Evolutionary conservation across 2,797 vertebrate species (phyloP).

Genomic region (Leptatherina wallacei): DNA sequence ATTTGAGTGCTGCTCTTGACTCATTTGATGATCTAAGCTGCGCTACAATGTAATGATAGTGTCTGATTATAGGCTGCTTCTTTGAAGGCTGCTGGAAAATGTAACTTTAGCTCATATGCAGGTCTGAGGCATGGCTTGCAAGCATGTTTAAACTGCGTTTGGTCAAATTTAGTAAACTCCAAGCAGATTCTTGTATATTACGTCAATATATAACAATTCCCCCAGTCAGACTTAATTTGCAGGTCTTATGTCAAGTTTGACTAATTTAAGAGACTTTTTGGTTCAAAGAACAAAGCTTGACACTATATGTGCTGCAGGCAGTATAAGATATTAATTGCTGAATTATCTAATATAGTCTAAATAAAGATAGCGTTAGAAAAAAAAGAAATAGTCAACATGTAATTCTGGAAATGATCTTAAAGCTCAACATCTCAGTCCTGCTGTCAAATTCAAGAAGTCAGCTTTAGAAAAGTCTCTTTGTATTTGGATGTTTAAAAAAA

Average conservation of each 20-base stretch:
- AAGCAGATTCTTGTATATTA: conserved; percentile 37
- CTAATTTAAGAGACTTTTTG: neutral
- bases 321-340: neutral
- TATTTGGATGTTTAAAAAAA: neutral
- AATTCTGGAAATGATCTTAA: too few species aligned
- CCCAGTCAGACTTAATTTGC: conserved; percentile 20
- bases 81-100: conserved; percentile 76
- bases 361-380: neutral
- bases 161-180: conserved; percentile 55
- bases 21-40: conserved; percentile 67
- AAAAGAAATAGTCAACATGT: too few species aligned
- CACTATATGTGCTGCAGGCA: neutral
- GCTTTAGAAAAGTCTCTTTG: neutral
- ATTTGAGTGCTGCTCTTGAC: conserved; percentile 55
- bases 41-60: conserved; percentile 73
- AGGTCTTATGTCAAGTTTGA: neutral
- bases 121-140: conserved; percentile 54
- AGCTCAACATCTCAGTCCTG: too few species aligned
- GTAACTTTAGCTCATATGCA: conserved; percentile 65
- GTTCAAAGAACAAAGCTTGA: conserved; percentile 4
- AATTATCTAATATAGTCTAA: neutral
- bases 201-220: conserved; percentile 32
- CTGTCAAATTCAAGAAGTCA: neutral
- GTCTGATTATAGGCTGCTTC: conserved; percentile 71
- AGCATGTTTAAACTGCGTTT: conserved; percentile 61